phyloP scores from a whole-genome alignment of 2,113 vertebrate species.

The Microcebus tavaratra region DNA sequence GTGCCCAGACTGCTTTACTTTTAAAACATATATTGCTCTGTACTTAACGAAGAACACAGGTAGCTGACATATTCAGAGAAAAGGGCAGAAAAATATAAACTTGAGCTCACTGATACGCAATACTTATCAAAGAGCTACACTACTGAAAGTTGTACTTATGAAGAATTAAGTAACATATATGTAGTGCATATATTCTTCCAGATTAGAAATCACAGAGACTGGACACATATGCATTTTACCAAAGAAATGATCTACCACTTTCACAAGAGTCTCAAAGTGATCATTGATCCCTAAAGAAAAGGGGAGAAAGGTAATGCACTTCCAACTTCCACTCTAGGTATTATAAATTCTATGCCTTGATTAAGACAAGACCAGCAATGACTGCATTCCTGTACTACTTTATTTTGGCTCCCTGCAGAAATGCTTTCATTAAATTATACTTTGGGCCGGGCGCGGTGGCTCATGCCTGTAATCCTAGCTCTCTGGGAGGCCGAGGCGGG shows the following conservation, averaged over 20 bases:
- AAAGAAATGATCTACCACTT: background rate
- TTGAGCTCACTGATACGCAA: background rate
- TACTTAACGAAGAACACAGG: background rate
- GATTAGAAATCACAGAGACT: background rate
- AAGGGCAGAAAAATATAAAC: background rate
- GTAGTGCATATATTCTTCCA: background rate
- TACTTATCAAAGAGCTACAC: background rate
- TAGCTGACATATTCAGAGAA: background rate
- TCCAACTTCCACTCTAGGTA: background rate
- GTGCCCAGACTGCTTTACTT: background rate
- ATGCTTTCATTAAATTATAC: constrained; percentile 15
- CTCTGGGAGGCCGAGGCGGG: no score
- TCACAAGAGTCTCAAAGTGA: constrained; percentile 5
- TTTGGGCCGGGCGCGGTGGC: background rate
- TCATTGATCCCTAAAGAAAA: background rate
- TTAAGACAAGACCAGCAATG: constrained; percentile 16
- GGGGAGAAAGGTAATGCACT: background rate
- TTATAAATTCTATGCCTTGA: constrained; percentile 32
- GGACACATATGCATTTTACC: constrained; percentile 7
- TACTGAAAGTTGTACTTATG: constrained; percentile 9
- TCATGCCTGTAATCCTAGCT: no score
- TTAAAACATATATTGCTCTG: background rate
- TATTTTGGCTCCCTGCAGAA: constrained; percentile 22
- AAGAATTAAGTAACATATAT: background rate
- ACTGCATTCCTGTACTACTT: constrained; percentile 3